Conservation (phyloP, 2,113 vertebrate species). For the rabbit (Oryctolagus cuniculus) region mOryCun1.1 NC_091434.1:110756001-110756500, state of each 20-base stretch:
- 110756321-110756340: background rate
- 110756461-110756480: background rate
- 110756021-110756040: background rate
- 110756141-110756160: background rate
- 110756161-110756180: background rate
- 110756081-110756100: background rate
- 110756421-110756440: background rate
- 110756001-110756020: background rate
- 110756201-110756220: background rate
- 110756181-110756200: background rate
- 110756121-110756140: background rate
- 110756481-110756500: constrained; percentile 8
- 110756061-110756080: background rate
- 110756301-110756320: constrained; percentile 6
- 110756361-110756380: background rate
- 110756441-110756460: background rate
- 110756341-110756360: constrained; percentile 41
- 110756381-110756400: background rate
- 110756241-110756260: background rate
- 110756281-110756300: background rate
- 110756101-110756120: background rate
- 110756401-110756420: background rate
- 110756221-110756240: background rate
- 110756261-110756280: background rate
- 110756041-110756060: background rate